A percentile compares a stretch with the other conserved stretches of the same genome.
phyloP scores from a whole-genome alignment of 2,113 vertebrate genomes.

The Bungarus multicinctus region DNA sequence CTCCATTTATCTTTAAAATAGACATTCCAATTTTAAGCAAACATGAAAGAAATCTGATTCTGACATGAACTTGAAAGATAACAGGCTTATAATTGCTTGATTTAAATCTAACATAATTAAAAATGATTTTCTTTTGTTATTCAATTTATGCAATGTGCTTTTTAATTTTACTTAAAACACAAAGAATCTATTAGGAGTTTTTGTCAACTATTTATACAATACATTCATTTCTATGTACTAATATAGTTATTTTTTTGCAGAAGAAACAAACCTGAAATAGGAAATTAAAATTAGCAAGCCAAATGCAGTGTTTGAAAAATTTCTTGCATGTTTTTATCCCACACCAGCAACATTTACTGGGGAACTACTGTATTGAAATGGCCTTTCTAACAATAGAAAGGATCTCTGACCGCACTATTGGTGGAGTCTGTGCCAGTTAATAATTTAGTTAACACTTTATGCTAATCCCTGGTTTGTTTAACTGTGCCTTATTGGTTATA shows the following conservation, averaged over 20 bases:
- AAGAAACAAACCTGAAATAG: not conserved
- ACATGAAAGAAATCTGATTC: constrained; percentile 90
- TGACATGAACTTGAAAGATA: constrained; percentile 82
- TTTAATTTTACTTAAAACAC: constrained; percentile 62
- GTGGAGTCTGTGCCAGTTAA: not conserved
- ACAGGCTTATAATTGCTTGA: constrained; percentile 93
- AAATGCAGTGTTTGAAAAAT: not conserved
- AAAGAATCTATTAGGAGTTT: constrained; percentile 66
- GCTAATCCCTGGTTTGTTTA: not conserved
- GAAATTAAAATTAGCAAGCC: constrained; percentile 11
- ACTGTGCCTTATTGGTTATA: not conserved
- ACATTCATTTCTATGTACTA: not conserved
- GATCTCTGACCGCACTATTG: not conserved
- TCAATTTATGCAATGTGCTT: constrained; percentile 62
- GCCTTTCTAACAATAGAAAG: not conserved
- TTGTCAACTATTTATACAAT: constrained; percentile 32
- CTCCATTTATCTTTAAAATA: constrained; percentile 85
- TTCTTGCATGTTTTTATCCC: not conserved
- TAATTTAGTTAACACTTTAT: not conserved
- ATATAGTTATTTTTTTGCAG: not conserved
- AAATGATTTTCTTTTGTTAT: constrained; percentile 83
- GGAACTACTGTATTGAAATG: not conserved
- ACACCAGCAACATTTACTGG: fast-evolving
- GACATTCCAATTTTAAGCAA: constrained; percentile 83
- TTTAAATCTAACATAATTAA: constrained; percentile 92